Evolutionary conservation across 2,113 vertebrate genomes (phyloP).

Genomic region (Anolis sagrei): DNA sequence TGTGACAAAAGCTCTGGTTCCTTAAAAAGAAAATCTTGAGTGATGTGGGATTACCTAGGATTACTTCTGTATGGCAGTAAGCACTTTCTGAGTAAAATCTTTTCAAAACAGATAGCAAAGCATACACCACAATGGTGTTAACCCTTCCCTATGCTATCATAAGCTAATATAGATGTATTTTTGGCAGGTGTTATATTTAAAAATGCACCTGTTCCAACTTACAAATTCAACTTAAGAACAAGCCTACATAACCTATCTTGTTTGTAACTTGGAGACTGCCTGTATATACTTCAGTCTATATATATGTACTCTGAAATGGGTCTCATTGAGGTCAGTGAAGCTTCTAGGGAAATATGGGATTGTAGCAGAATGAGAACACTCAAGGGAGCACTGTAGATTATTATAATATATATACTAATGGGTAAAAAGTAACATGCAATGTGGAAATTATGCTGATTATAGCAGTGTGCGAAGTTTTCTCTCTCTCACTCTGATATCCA

Average conservation of each 20-base stretch:
- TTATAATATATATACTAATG: background rate
- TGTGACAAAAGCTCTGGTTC: background rate
- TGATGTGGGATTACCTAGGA: background rate
- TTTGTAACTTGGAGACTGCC: no score
- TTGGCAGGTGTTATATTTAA: no score
- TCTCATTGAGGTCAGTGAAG: background rate
- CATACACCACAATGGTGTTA: no score
- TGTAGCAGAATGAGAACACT: background rate
- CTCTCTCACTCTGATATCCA: background rate
- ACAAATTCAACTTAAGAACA: no score
- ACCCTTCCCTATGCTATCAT: no score
- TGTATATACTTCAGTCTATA: background rate
- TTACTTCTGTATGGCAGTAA: background rate
- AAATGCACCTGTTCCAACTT: no score
- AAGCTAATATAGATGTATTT: no score
- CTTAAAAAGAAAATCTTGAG: background rate
- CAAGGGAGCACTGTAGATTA: background rate
- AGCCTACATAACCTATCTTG: no score
- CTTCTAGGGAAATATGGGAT: background rate
- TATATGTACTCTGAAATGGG: background rate
- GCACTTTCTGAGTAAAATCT: background rate
- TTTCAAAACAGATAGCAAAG: background rate
- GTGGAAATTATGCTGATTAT: background rate
- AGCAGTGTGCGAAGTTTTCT: background rate
- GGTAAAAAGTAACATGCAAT: background rate